Percentiles rank a stretch among this genome's conserved stretches.
Evolutionary conservation across 2,888 invertebrate species (phyloP).

Genomic region (Palloptera scutellata): DNA sequence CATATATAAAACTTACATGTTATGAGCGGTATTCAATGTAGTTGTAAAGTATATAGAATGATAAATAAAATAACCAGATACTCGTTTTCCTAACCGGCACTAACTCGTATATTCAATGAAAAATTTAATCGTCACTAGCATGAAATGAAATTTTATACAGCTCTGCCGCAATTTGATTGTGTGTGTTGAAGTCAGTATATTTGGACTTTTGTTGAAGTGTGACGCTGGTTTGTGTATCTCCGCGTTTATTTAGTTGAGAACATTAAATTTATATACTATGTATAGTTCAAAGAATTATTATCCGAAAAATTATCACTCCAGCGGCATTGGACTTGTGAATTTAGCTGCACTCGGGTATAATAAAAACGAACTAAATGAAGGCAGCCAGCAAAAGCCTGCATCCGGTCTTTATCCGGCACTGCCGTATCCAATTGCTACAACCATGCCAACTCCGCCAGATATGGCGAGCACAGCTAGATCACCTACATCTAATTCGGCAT

Average conservation of each 20-base stretch:
- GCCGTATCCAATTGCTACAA: constrained; percentile 53
- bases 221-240: constrained; percentile 22
- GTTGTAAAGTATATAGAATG: too few relatives aligned
- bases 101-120: too few relatives aligned
- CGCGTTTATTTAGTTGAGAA: background rate
- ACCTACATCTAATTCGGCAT: constrained; percentile 34
- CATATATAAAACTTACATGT: too few relatives aligned
- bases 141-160: constrained; percentile 1
- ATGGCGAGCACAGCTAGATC: constrained; percentile 27
- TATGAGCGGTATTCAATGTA: too few relatives aligned
- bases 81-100: too few relatives aligned
- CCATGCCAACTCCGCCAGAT: constrained; percentile 44
- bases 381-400: constrained; percentile 41
- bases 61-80: too few relatives aligned
- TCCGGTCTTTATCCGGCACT: constrained; percentile 55
- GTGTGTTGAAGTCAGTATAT: constrained; percentile 25
- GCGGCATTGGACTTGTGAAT: constrained; percentile 60
- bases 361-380: constrained; percentile 44
- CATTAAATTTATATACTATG: background rate
- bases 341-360: constrained; percentile 60
- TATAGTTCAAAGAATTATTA: constrained; percentile 43
- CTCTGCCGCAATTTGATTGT: constrained; percentile 16
- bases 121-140: too few relatives aligned
- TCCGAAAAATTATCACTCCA: constrained; percentile 62
- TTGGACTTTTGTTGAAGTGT: constrained; percentile 21